Evolutionary conservation across 37 sponge, comb jelly and placozoan species (phyloP), one percentile per base, ranked within the genome.

Genomic region (Cladorhizidae sp.): DNA sequence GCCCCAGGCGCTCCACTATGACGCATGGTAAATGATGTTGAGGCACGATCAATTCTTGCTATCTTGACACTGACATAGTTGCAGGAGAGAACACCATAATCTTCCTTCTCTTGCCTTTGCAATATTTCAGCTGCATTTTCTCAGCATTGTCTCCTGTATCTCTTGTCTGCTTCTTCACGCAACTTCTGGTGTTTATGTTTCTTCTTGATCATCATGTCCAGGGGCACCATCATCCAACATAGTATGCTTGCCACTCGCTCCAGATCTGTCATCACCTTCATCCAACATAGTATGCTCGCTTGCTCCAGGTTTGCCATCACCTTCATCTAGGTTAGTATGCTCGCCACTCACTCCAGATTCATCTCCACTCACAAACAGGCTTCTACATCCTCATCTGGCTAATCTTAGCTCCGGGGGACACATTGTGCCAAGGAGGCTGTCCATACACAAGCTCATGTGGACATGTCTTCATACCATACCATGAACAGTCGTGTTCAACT

Each of bases 391-490:
- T 82, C 82, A 83, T 31, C 15, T 64, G 26, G 35, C 20, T 17
- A 35, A 38, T 54, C 56, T 23, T 41, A 26, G 56, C 74, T 49
- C 76, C 75, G 32, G 84, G 84, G 52, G 75, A 83, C 18, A 83
- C 67, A n/a, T 52, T 38, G 11, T 61, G 33, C 18, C 67, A 69
- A 43, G 84, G 84, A 37, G 75, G 75, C 76, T 83, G 84, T 32
- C 84, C 84, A 75, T 75, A 83, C 54, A 83, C 84, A n/a, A 83
- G 40, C 76, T 83, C 84, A 64, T 58, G 75, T 20, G 84, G 84
- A 41, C 68, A 75, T 12, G 76, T 54, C 64, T 83, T 83, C 75
- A n/a, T n/a, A n/a, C n/a, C n/a, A 75, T 65, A 3, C 62, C 75
- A 73, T 83, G 84, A 50, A 83, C 32, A 67, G 59, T 67, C 32